Base-by-base conservation (phyloP, 2,797 vertebrate species). In the Rachycentron canadum region DNA sequence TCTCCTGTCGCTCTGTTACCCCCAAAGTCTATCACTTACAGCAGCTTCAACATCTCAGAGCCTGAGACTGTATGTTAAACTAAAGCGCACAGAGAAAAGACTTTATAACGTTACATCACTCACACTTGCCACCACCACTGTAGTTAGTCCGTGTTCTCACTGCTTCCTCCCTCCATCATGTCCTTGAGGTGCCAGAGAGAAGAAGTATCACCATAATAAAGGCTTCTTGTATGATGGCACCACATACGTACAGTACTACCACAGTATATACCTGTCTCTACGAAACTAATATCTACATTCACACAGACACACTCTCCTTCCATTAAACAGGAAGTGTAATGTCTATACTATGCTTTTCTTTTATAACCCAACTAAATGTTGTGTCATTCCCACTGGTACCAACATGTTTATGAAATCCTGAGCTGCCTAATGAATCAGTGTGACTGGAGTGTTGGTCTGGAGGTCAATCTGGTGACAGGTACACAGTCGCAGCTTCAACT, bases 201-300 rank as follows among this genome's bases (percentile, higher is more conserved):
- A 80, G 88, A 73, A 83, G 83, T 71, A 5, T 30, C 62, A 55
- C 41, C 52, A 47, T 74, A 57, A 75, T 73, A 61, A 73, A 36
- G 7, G 79, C 86, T 92, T 92, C 86, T 92, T 84, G 73, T 77
- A 90, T 90, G 91, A 91, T 90, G 88, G 91, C 88, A 85, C 71
- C 43, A 62, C 75, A 82, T 77, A 60, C 83, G 82, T 64, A 69
- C 64, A 40, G 41, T 59, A 50, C 62, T 82, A 75, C 62, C 14
- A 69, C 62, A 74, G 26, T 71, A 82, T 73, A 84, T 34, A 73
- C 25, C 69, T 55, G 65, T 78, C 71, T 72, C 59, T 69, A 47
- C 65, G 61, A 76, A 32, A 73, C 65, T 59, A 73, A 72, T 55
- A 65, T 59, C 55, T 67, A 58, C 65, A 70, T 64, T 76, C 79